Percentiles rank a stretch among this genome's conserved stretches.
Conservation (phyloP, 1,140 invertebrate genomes). For the Heliconius nattereri region DNA sequence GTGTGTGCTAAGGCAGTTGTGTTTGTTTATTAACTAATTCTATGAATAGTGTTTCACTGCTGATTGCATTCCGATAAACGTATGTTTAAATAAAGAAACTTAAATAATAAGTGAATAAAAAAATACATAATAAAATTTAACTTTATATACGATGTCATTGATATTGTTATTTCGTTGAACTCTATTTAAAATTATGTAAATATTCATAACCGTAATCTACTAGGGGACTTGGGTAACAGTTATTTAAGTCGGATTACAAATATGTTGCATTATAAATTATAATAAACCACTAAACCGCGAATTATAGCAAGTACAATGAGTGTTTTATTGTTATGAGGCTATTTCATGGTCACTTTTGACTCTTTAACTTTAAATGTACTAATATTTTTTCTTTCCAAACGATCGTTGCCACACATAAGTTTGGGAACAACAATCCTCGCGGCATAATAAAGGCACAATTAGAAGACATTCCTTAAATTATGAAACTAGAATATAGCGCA, state of each 20-base stretch:
- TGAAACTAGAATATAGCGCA: slow-evolving; percentile 41
- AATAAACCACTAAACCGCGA: neutral
- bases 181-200: slow-evolving; percentile 1
- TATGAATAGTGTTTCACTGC: neutral
- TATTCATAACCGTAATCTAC: neutral
- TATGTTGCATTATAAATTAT: slow-evolving; percentile 8
- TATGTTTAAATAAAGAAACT: neutral
- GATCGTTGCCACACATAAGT: slow-evolving; percentile 12
- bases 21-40: slow-evolving; percentile 20
- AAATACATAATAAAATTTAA: neutral
- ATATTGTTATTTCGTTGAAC: neutral
- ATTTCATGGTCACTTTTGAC: neutral
- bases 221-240: slow-evolving; percentile 4
- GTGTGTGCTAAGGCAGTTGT: slow-evolving; percentile 7
- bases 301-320: neutral
- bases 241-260: neutral
- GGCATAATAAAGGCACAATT: slow-evolving; percentile 33
- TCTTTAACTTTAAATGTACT: neutral
- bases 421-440: slow-evolving; percentile 10
- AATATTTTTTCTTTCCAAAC: neutral
- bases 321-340: neutral
- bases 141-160: neutral
- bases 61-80: neutral
- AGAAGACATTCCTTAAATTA: slow-evolving; percentile 33
- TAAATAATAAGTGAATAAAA: neutral